Percentiles rank a stretch among this genome's conserved stretches.
These are phyloP conservation scores for Limnephilus marmoratus DNA, from an alignment of 2,888 invertebrate species.

Conservation along the genomic window DNA sequence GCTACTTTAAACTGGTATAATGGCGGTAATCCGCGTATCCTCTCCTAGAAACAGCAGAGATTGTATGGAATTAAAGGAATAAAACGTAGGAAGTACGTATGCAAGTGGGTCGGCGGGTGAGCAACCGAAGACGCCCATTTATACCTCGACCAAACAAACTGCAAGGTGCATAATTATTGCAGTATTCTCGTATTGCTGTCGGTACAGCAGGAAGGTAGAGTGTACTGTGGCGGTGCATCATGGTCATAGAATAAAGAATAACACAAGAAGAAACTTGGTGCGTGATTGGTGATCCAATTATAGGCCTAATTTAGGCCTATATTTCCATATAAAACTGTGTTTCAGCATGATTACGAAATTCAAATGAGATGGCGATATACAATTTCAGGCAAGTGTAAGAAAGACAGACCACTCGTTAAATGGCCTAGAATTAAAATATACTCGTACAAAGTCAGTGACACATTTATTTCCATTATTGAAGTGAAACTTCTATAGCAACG, in stretches of 20 bases:
- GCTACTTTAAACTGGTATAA: constrained; percentile 4
- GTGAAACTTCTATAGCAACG: no score
- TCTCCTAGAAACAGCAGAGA: constrained; percentile 11
- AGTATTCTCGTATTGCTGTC: not conserved
- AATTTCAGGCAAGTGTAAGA: no score
- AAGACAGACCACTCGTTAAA: no score
- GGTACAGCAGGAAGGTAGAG: not conserved
- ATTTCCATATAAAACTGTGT: no score
- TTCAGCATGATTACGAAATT: no score
- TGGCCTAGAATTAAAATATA: no score
- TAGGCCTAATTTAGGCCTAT: no score
- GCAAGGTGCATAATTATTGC: constrained; percentile 24
- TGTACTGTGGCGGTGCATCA: not conserved
- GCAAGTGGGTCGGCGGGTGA: constrained; percentile 39
- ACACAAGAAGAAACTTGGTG: no score
- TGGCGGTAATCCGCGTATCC: constrained; percentile 14
- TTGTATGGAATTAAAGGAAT: constrained; percentile 28
- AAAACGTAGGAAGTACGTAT: not conserved
- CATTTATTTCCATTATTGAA: no score
- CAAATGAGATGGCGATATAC: no score
- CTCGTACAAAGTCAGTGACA: no score
- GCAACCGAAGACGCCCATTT: constrained; percentile 22
- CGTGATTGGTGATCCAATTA: no score
- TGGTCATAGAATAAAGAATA: not conserved
- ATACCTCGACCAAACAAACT: constrained; percentile 23